Evolutionary conservation across 2,888 invertebrate species (phyloP), one percentile per base, ranked within the genome.

Genomic region (Neocrepidodera transversa): DNA sequence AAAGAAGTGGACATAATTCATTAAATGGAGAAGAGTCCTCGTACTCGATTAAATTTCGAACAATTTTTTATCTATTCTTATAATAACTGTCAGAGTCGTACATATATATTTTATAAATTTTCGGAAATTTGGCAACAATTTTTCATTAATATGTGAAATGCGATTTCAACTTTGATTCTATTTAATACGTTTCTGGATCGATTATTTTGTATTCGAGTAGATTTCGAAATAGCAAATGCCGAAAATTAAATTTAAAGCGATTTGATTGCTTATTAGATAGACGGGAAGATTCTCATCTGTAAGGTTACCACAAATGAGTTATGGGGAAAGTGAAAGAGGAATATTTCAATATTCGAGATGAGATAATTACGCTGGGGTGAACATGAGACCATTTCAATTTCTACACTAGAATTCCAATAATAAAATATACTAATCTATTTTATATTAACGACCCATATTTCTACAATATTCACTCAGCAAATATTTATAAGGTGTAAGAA

Each of bases 1-100:
- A 40, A 40, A 40, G 40, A n/a, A 17, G 17, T 40, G 40, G 40
- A 40, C 40, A 40, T 40, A 40, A 40, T 40, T 16, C 40, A 40
- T 40, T 40, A 40, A 40, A 40, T 18, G 40, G 30, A 30, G 30
- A 6, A 2, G 2, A 6, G 3, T 10, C 3, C n/a, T 30, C 30
- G 30, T 30, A 30, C 6, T 30, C 30, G 8, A 30, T 30, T 30
- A 30, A 30, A 30, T 30, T 30, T 30, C n/a, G 7, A 23, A 3
- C 26, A 23, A 23, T 23, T 23, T 23, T n/a, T 23, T 3, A 23
- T 3, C 7, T 23, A 23, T 23, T 23, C 26, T 7, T 23, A 23
- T 23, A 3, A 23, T 23, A 23, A 23, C 7, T 7, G 3, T 6
- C 26, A 23, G 26, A 23, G 7, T 23, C 5, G 26, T 3, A n/a